Evolutionary conservation across 2,797 vertebrate species (phyloP), one percentile per base, ranked within the genome.

Genomic region (Neosalanx taihuensis): DNA sequence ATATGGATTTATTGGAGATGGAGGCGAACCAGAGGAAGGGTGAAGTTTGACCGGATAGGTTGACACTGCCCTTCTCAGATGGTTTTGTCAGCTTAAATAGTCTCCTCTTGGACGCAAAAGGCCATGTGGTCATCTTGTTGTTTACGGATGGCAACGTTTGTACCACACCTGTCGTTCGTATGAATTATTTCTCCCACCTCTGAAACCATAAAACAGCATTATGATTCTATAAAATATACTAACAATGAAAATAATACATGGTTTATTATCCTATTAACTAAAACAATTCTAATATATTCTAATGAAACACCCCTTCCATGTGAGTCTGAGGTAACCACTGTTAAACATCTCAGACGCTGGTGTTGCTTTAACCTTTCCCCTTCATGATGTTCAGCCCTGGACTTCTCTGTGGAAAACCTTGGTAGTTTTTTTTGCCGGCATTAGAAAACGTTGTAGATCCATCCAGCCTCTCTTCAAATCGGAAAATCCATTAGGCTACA

Each of bases 1-100:
- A 65, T 69, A 82, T 69, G 76, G 76, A 67, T 87, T 88, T 85
- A 86, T 74, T 77, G 70, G 77, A 70, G 79, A 75, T 37, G 61
- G 61, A 71, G 79, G 76, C 17, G 29, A 60, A 62, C 15, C 35
- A 30, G 23, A 62, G 15, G 58, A 5, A 18, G 57, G 35, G 37
- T 6, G 76, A 67, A 41, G 1, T 29, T 72, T 7, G 59, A 69
- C 63, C 80, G 71, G 71, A 63, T 63, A 73, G 74, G 77, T 70
- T 70, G 59, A 37, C 3, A 60, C 12, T 67, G 62, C 2, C 29
- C 60, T 17, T 41, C 29, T 67, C 35, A 70, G 71, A 35, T 18
- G 5, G 46, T 53, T 33, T 49, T 69, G 65, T 58, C 30, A 33
- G 23, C 33, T 75, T 57, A 15, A 71, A 76, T 65, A 69, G 57